Evolutionary conservation across 2,113 vertebrate genomes (phyloP).

Genomic region (Cheilinus undulatus): DNA sequence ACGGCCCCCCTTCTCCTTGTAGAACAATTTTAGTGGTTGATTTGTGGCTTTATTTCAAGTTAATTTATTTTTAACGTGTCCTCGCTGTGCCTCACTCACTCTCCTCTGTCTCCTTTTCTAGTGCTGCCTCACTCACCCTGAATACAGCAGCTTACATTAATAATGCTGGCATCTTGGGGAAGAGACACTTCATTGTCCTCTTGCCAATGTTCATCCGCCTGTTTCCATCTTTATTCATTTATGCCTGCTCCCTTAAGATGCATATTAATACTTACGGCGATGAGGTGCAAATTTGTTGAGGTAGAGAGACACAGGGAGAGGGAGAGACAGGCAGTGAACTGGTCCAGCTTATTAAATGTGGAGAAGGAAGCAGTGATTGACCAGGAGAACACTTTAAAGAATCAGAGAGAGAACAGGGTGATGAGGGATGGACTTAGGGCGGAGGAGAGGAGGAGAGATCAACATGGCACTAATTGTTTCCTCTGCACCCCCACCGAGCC

Average conservation of each 20-base stretch:
- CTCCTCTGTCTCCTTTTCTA: not conserved
- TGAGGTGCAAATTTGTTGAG: slow-evolving; percentile 54
- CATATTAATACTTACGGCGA: slow-evolving; percentile 68
- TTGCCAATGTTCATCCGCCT: slow-evolving; percentile 37
- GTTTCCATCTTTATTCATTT: slow-evolving; percentile 63
- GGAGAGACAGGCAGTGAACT: not conserved
- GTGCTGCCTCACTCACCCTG: not conserved
- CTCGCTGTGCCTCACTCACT: too few relatives aligned
- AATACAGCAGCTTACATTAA: slow-evolving; percentile 60
- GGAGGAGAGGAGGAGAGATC: slow-evolving; percentile 66
- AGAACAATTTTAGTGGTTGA: slow-evolving; percentile 52
- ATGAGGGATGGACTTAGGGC: slow-evolving; percentile 56
- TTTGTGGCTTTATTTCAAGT: slow-evolving; percentile 29
- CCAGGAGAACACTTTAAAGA: slow-evolving; percentile 19
- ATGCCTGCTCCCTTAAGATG: slow-evolving; percentile 45
- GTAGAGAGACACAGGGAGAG: slow-evolving; percentile 6
- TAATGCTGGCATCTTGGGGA: slow-evolving; percentile 55
- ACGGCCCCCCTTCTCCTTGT: not conserved
- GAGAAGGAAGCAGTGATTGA: slow-evolving; percentile 47
- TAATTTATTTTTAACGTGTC: slow-evolving; percentile 36
- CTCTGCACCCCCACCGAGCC: slow-evolving; percentile 65
- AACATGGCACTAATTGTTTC: slow-evolving; percentile 84
- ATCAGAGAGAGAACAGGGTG: slow-evolving; percentile 5
- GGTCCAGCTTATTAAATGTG: slow-evolving; percentile 33
- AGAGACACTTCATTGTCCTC: slow-evolving; percentile 64